These are phyloP conservation scores for Achatina immaculata DNA, from an alignment of 1,140 invertebrate species.

Conservation along the genomic window DNA sequence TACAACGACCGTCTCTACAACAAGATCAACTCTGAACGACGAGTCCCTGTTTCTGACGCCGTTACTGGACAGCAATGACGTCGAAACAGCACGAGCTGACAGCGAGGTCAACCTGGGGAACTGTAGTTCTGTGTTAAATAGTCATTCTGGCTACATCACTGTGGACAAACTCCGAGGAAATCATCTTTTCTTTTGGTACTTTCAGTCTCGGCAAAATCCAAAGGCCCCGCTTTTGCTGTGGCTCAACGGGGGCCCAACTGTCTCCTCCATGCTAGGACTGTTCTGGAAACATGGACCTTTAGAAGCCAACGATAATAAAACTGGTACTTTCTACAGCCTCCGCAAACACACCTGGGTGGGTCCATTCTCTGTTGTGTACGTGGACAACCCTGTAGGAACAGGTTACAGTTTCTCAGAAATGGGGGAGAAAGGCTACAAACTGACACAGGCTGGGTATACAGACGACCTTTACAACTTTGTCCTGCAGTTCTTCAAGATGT, in stretches of 20 bases:
- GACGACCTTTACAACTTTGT: too few relatives aligned
- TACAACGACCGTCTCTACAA: too few relatives aligned
- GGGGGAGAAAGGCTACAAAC: background rate
- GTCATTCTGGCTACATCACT: conserved; percentile 2
- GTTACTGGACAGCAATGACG: too few relatives aligned
- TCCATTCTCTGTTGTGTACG: background rate
- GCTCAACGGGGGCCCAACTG: conserved; percentile 7
- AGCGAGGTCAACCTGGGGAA: too few relatives aligned
- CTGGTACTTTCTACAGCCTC: background rate
- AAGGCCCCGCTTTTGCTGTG: conserved; percentile 1
- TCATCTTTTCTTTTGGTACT: conserved; percentile 15
- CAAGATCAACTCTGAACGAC: too few relatives aligned
- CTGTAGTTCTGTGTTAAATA: too few relatives aligned
- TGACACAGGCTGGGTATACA: background rate
- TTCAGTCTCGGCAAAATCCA: background rate
- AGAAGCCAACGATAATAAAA: background rate
- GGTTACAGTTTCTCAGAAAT: background rate
- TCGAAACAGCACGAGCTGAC: too few relatives aligned
- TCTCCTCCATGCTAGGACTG: conserved; percentile 3
- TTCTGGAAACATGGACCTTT: background rate
- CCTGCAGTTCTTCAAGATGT: too few relatives aligned
- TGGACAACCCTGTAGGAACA: too few relatives aligned
- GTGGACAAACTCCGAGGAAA: background rate
- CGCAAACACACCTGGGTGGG: background rate
- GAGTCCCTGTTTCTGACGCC: too few relatives aligned